Conservation (phyloP, 2,888 invertebrate species). For the Andrena hattorfiana region DNA sequence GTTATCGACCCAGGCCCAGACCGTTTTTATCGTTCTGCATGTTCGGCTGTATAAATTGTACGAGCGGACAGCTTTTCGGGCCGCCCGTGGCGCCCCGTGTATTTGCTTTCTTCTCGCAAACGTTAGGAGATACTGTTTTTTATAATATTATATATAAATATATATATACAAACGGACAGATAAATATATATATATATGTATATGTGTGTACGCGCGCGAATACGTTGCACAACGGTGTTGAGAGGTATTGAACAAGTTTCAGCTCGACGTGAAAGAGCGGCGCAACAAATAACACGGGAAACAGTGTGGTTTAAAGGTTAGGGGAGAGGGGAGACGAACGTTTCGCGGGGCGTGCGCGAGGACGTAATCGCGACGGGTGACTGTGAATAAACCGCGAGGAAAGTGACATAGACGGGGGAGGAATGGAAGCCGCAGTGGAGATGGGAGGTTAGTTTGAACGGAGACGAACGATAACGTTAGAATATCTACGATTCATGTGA, state of each 20-base stretch:
- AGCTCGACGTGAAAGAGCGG: slow-evolving; percentile 77
- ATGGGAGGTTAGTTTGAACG: slow-evolving; percentile 36
- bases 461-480: slow-evolving; percentile 82
- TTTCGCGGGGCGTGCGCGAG: slow-evolving; percentile 10
- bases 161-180: slow-evolving; percentile 66
- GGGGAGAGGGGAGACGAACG: neutral
- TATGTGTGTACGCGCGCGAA: slow-evolving; percentile 73
- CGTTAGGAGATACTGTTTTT: slow-evolving; percentile 71
- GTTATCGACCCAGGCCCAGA: slow-evolving; percentile 59
- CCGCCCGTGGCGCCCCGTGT: slow-evolving; percentile 43
- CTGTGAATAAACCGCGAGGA: slow-evolving; percentile 20
- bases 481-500: slow-evolving; percentile 84
- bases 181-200: slow-evolving; percentile 71
- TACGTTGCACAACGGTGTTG: slow-evolving; percentile 74
- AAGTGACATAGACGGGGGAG: slow-evolving; percentile 31
- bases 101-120: slow-evolving; percentile 72
- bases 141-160: slow-evolving; percentile 70
- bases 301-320: slow-evolving; percentile 2
- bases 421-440: slow-evolving; percentile 17
- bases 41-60: slow-evolving; percentile 64
- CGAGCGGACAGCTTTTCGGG: slow-evolving; percentile 63
- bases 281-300: slow-evolving; percentile 51
- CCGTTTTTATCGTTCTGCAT: slow-evolving; percentile 61
- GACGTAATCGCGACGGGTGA: slow-evolving; percentile 12
- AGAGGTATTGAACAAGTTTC: slow-evolving; percentile 84